Base-by-base conservation (phyloP, 64 coral and sea anemone species). In the Porites australiensis region DNA sequence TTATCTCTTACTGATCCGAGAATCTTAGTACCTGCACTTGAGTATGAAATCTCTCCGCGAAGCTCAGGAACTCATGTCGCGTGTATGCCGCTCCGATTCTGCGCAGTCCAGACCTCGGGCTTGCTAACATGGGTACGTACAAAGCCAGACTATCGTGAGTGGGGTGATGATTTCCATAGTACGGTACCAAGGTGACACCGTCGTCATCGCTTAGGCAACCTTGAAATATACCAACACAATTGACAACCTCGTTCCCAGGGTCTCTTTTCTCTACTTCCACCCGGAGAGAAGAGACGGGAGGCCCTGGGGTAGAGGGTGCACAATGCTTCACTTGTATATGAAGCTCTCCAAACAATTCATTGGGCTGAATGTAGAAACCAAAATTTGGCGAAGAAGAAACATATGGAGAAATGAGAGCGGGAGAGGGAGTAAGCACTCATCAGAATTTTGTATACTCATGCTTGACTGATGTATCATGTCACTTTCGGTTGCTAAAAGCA, bases 131-230 rank as follows among this genome's bases (percentile, higher is more conserved):
- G 0, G 98, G 98, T 11, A 95, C 94, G 58, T 88, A 93, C 22
- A 96, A 93, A 20, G 87, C 94, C 12, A 71, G 66, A 16, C 94
- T 92, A 58, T 99, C 98, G 64, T 99, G 98, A 58, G 89, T 88
- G 12, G 98, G 78, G 94, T 99, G 98, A 19, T 89, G 83, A 15
- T 90, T 14, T 37, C 90, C 88, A 73, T 96, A 95, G 77, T 96
- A 99, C 15, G 98, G 98, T 69, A 94, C 94, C 37, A 99, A 80
- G 6, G 82, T 96, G 14, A 99, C 72, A 15, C 77, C 83, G 13
- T 99, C 94, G 58, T 96, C 88, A 18, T 99, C 89, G 71, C 89
- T 98, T 50, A 88, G 86, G 63, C 73, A 94, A 64, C 91, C 91
- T 79, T 53, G 6, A 37, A 71, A 37, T 76, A 52, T 51, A 15